Percentiles rank a stretch among this genome's conserved stretches.
Conservation (phyloP, 2,113 vertebrate genomes). For the Oenanthe oenanthe region DNA sequence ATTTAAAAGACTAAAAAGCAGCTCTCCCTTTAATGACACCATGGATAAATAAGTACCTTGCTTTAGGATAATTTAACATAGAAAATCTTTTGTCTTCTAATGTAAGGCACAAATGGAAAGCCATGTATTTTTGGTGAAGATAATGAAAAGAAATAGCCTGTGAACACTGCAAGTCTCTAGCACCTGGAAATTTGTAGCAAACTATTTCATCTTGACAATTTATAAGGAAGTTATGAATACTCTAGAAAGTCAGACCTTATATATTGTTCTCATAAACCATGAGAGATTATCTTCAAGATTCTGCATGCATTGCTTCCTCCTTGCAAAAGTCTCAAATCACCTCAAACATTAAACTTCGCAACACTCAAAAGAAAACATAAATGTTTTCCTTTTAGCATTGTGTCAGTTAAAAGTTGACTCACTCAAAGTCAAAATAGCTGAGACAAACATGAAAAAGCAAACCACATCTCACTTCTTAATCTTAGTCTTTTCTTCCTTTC, state of each 20-base stretch:
- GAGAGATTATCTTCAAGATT: neutral
- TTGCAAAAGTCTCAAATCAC: neutral
- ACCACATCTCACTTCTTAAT: neutral
- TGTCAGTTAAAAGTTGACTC: neutral
- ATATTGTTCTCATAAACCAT: neutral
- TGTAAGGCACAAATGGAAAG: neutral
- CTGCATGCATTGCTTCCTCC: neutral
- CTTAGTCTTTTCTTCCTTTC: neutral
- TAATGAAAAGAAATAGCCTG: slow-evolving; percentile 11
- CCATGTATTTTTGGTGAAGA: neutral
- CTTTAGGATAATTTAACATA: neutral
- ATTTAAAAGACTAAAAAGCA: neutral
- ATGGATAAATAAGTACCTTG: neutral
- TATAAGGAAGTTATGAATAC: neutral
- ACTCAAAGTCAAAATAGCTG: neutral
- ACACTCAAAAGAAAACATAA: neutral
- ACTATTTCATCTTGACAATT: neutral
- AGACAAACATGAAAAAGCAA: neutral
- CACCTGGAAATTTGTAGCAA: neutral
- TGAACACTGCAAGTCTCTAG: neutral
- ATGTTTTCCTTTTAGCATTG: neutral
- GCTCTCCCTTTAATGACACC: neutral
- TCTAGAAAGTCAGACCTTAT: neutral
- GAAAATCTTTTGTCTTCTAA: neutral
- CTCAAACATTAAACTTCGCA: neutral